A percentile compares a stretch with the other conserved stretches of the same genome.
These are phyloP conservation scores for Delphinapterus leucas DNA, from an alignment of 2,113 vertebrate species.

Conservation along the genomic window DNA sequence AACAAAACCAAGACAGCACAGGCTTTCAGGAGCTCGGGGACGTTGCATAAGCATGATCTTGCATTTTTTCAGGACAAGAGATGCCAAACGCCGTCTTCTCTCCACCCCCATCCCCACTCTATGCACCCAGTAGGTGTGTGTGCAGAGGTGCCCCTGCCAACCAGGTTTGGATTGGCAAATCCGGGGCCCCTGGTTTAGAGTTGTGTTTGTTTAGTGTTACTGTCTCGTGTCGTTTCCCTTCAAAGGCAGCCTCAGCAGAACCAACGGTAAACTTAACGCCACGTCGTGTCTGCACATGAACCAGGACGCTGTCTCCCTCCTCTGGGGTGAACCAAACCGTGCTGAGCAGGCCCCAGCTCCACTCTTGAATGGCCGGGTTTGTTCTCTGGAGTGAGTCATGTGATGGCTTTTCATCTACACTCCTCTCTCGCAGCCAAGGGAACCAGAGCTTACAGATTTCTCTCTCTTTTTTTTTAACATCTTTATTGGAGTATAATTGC, in stretches of 20 bases:
- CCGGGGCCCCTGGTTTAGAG: slow-evolving; percentile 66
- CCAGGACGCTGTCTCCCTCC: slow-evolving; percentile 64
- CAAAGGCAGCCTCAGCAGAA: slow-evolving; percentile 73
- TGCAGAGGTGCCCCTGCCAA: not conserved
- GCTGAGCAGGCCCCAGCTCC: not conserved
- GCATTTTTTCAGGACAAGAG: not conserved
- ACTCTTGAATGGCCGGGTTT: not conserved
- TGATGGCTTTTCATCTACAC: not conserved
- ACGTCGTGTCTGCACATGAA: slow-evolving; percentile 72
- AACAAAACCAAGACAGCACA: rapidly evolving
- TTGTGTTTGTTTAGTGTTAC: slow-evolving; percentile 77
- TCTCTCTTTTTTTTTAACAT: no score
- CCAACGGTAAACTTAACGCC: slow-evolving; percentile 59
- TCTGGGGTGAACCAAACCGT: not conserved
- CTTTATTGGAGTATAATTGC: no score
- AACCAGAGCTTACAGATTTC: rapidly evolving
- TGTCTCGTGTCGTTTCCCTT: slow-evolving; percentile 74
- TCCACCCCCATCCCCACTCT: not conserved
- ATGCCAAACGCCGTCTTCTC: not conserved
- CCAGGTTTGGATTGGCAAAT: slow-evolving; percentile 62
- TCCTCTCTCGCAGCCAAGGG: rapidly evolving
- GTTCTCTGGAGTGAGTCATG: not conserved
- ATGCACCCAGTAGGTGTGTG: no score
- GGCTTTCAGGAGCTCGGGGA: not conserved
- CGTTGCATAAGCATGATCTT: rapidly evolving